Evolutionary conservation across 2,888 invertebrate species (phyloP), one percentile per base, ranked within the genome.

Genomic region (Caenorhabditis uteleia): DNA sequence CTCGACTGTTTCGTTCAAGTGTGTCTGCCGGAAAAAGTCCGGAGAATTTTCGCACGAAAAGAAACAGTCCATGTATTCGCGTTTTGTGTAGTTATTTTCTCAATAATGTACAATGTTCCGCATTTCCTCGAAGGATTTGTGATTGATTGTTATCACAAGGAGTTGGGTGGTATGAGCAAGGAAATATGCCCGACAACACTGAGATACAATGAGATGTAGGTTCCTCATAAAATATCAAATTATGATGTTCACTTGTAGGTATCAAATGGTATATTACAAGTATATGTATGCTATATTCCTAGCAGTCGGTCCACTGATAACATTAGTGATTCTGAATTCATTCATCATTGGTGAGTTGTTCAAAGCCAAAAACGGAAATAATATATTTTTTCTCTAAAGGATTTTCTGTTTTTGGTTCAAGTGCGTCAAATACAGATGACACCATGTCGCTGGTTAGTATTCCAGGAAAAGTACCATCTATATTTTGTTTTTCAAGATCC

Each of bases 1-100:
- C 53, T 77, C 18, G 82, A 82, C 62, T 83, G 82, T 54, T 82
- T 82, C 68, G 75, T 74, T 18, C 73, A 74, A 62, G 77, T 79
- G 7, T 80, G 80, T 44, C 60, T 80, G 6, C 73, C 78, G 7
- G 70, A 73, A 50, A 57, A 60, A 29, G 55, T 71, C 4, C 59
- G 70, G 8, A 40, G 60, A 14, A 36, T 62, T 18, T 56, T 78
- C 27, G 66, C 64, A 3, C 61, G 67, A 21, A 64, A 75, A 44
- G 46, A 57, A 45, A 65, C 70, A 20, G 65, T 73, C 6, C 50
- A 62, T 29, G 47, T 51, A 27, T 39, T 64, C 18, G 60, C 76
- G 18, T 29, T 68, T 10, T 58, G 49, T 27, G 77, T 82, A 10
- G 40, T 80, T 6, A 34, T 75, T 2, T 78, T 80, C 53, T 65